Evolutionary conservation across 2,113 vertebrate species (phyloP).

Genomic region (Cryptomyrus ogoouensis): DNA sequence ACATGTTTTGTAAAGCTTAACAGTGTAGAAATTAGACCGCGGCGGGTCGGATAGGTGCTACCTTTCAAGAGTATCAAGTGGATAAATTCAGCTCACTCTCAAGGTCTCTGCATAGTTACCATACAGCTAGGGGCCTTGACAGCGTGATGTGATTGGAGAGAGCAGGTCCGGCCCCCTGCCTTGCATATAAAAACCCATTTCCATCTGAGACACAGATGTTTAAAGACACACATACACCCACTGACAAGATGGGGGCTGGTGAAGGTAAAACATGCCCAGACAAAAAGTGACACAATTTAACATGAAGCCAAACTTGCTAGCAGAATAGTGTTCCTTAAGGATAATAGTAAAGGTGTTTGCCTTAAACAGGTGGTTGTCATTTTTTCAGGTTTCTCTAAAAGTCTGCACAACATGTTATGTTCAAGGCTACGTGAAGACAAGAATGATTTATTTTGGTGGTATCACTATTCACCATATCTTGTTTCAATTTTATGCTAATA

Average conservation of each 20-base stretch:
- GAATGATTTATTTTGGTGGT: neutral
- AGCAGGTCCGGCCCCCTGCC: constrained; percentile 17
- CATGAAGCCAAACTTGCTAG: neutral
- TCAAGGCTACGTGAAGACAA: neutral
- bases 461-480: neutral
- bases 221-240: neutral
- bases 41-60: neutral
- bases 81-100: constrained; percentile 23
- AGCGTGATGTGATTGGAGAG: constrained; percentile 25
- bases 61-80: neutral
- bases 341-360: neutral
- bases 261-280: neutral
- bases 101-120: constrained; percentile 23
- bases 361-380: neutral
- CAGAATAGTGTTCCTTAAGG: neutral
- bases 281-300: neutral
- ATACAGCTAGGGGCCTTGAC: neutral
- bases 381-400: neutral
- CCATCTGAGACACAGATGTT: neutral
- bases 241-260: neutral
- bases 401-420: neutral
- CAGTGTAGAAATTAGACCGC: neutral
- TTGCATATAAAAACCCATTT: neutral
- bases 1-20: neutral
- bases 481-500: neutral